Percentiles rank a stretch among this genome's conserved stretches.
Evolutionary conservation across 2,113 vertebrate species (phyloP).

Genomic region (Pomatostomus ruficeps): DNA sequence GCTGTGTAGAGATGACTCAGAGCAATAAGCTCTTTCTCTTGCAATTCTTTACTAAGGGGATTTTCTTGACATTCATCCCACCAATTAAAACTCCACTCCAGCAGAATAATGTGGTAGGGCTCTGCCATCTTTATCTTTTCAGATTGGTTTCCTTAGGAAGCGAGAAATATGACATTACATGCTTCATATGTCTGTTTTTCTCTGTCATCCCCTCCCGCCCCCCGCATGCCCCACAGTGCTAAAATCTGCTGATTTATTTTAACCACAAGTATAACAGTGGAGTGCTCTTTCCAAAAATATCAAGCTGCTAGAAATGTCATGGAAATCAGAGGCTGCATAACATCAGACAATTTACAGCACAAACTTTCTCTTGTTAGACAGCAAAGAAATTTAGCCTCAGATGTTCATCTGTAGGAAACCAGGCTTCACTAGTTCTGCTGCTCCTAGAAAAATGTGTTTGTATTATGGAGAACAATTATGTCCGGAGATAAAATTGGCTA

Average conservation of each 20-base stretch:
- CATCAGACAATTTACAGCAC: not conserved
- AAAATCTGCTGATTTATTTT: slow-evolving; percentile 53
- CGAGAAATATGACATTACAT: not conserved
- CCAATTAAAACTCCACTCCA: not conserved
- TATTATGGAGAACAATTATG: not conserved
- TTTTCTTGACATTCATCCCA: slow-evolving; percentile 22
- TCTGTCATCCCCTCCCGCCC: not conserved
- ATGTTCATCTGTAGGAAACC: not conserved
- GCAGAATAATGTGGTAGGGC: slow-evolving; percentile 21
- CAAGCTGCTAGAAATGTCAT: not conserved
- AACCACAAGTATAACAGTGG: slow-evolving; percentile 27
- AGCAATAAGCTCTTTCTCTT: not conserved
- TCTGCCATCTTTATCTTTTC: slow-evolving; percentile 18
- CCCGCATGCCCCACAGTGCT: not conserved
- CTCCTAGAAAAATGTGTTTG: not conserved
- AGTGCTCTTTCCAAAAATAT: slow-evolving; percentile 13
- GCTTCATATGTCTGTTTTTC: not conserved
- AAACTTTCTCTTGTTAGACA: not conserved
- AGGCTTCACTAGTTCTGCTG: not conserved
- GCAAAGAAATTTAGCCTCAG: not conserved
- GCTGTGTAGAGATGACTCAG: slow-evolving; percentile 16
- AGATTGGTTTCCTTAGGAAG: slow-evolving; percentile 12
- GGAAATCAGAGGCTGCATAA: slow-evolving; percentile 12
- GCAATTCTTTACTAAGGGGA: not conserved
- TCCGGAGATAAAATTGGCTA: not conserved